Percentiles rank a stretch among this genome's conserved stretches.
phyloP scores from a whole-genome alignment of 2,113 vertebrate species.

The Sakesphorus luctuosus region DNA sequence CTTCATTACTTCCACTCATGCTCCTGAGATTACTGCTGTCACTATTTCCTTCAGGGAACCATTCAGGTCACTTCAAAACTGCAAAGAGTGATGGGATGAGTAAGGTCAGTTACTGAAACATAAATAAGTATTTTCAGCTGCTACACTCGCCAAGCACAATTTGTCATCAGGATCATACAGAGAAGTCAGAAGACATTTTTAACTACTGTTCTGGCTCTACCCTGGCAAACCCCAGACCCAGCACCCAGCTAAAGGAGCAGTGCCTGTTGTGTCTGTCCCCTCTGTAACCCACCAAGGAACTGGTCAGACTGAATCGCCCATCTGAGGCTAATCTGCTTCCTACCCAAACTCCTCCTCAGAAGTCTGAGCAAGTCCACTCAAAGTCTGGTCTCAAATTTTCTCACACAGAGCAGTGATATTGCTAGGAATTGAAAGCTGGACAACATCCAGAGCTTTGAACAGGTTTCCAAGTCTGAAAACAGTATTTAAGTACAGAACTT shows the following conservation, averaged over 20 bases:
- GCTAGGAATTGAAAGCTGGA: neutral
- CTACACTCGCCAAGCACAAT: neutral
- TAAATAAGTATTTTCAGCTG: neutral
- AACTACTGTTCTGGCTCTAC: neutral
- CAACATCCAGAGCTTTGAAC: neutral
- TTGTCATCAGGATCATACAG: fast-evolving
- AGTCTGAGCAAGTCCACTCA: neutral
- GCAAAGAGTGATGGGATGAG: neutral
- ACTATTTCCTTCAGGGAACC: neutral
- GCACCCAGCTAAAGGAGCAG: neutral
- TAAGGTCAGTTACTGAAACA: neutral
- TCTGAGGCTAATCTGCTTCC: neutral
- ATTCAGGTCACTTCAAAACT: neutral
- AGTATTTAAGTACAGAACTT: neutral
- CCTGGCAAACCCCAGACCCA: neutral
- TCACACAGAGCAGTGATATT: neutral
- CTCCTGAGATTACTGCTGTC: neutral
- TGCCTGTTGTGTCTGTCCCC: neutral
- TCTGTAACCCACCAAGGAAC: neutral
- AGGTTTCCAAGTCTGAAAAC: neutral
- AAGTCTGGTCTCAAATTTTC: neutral
- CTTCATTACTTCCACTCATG: constrained; percentile 38
- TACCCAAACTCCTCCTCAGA: neutral
- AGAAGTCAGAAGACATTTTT: neutral
- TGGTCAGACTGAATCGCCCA: neutral